These are phyloP conservation scores for Peucedramus taeniatus DNA, from an alignment of 2,113 vertebrate genomes.

Conservation along the genomic window DNA sequence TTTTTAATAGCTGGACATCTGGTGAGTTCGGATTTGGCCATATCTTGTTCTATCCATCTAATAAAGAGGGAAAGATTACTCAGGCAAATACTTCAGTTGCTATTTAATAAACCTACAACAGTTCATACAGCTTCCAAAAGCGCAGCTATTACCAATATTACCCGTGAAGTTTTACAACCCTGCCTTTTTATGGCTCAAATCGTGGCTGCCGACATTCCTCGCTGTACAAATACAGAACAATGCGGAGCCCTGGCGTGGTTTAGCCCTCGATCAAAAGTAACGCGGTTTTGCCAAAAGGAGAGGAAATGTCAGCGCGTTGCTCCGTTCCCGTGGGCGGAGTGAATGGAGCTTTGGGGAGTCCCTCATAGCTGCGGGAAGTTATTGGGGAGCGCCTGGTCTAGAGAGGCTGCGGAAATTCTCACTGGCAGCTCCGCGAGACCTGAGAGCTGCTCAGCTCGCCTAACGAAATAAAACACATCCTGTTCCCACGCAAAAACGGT, in stretches of 20 bases:
- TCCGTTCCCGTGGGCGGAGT: neutral
- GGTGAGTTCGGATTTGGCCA: neutral
- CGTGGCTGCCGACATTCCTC: neutral
- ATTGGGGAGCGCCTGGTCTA: neutral
- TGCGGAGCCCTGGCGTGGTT: neutral
- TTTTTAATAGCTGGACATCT: neutral
- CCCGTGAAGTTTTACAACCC: neutral
- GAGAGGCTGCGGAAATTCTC: neutral
- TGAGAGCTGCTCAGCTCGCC: neutral
- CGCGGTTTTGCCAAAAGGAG: neutral
- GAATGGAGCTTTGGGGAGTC: neutral
- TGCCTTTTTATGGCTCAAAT: neutral
- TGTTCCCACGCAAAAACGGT: neutral
- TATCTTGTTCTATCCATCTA: neutral
- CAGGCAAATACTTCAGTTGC: neutral
- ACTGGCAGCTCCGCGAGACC: neutral
- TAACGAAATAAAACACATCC: neutral
- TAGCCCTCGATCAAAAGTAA: neutral
- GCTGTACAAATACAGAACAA: neutral
- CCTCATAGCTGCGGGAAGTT: neutral
- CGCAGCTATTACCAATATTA: neutral
- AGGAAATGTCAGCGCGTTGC: neutral
- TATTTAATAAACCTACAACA: neutral
- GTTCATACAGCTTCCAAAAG: neutral
- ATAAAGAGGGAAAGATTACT: neutral